A percentile compares a stretch with the other conserved stretches of the same genome.
Evolutionary conservation across 2,888 invertebrate genomes (phyloP).

Genomic region (Himalopsyche japonica): DNA sequence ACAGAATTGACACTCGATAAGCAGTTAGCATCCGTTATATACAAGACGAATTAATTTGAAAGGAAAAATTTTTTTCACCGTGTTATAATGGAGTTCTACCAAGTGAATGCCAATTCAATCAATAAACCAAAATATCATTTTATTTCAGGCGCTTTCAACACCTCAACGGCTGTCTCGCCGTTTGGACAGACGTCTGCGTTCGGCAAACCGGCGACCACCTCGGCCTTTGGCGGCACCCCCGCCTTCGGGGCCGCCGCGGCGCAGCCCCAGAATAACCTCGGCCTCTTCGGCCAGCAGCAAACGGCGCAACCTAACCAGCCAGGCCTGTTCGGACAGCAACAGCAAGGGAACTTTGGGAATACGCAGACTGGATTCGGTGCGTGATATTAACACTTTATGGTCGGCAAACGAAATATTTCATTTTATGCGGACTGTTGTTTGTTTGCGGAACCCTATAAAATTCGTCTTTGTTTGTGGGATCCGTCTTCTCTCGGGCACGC

Average conservation of each 20-base stretch:
- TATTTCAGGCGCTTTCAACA: conserved; percentile 54
- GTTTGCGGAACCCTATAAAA: too few relatives aligned
- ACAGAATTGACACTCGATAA: too few relatives aligned
- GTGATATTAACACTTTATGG: not conserved
- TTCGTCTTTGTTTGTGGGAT: too few relatives aligned
- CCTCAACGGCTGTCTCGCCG: conserved; percentile 56
- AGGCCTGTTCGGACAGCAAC: conserved; percentile 42
- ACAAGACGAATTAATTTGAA: too few relatives aligned
- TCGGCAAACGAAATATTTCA: too few relatives aligned
- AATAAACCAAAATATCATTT: not conserved
- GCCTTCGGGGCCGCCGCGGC: conserved; percentile 67
- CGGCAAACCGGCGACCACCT: conserved; percentile 62
- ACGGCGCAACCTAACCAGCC: not conserved
- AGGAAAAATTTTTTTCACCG: too few relatives aligned
- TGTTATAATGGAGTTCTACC: too few relatives aligned
- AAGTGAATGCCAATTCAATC: too few relatives aligned
- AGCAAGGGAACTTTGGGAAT: conserved; percentile 18
- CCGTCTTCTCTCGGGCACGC: too few relatives aligned
- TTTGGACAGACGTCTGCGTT: conserved; percentile 57
- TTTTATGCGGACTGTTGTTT: too few relatives aligned
- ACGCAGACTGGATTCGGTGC: conserved; percentile 30
- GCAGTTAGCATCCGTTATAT: too few relatives aligned
- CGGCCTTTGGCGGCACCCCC: conserved; percentile 66
- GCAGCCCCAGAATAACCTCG: conserved; percentile 45
- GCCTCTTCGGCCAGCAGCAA: conserved; percentile 14